Evolutionary conservation across 2,797 vertebrate genomes (phyloP).

Genomic region (Helostoma temminkii): DNA sequence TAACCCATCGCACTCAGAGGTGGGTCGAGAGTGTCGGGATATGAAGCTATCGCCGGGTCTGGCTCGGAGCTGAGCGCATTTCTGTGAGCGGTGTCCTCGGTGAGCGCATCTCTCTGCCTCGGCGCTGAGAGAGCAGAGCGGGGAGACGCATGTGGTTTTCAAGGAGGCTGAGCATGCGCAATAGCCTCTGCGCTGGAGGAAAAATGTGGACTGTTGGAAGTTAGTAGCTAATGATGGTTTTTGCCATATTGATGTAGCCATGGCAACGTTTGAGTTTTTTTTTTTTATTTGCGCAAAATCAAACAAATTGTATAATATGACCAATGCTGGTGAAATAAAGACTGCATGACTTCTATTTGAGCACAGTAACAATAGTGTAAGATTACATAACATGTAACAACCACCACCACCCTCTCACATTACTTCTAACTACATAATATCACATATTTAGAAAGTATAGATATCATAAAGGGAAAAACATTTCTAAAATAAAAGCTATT

Average conservation of each 20-base stretch:
- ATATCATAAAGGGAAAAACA: not conserved
- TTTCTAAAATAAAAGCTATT: not conserved
- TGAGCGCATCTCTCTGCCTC: slow-evolving; percentile 66
- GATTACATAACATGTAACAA: too few species aligned
- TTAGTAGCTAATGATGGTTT: slow-evolving; percentile 1
- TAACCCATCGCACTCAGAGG: slow-evolving; percentile 61
- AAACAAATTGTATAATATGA: not conserved
- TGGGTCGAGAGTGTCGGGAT: slow-evolving; percentile 12
- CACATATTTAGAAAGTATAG: not conserved
- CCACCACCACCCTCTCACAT: not conserved
- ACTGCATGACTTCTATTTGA: not conserved
- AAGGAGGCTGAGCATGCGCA: slow-evolving; percentile 72
- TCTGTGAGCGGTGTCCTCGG: slow-evolving; percentile 36
- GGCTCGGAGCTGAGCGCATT: slow-evolving; percentile 54
- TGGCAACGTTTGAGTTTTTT: not conserved
- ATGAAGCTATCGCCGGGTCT: slow-evolving; percentile 35
- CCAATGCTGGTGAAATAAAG: not conserved
- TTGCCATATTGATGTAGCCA: not conserved
- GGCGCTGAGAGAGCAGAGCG: slow-evolving; percentile 51
- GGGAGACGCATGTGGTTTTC: slow-evolving; percentile 70
- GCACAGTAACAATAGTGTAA: not conserved
- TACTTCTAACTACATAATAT: not conserved
- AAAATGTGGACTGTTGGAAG: slow-evolving; percentile 9
- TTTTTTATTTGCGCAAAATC: not conserved
- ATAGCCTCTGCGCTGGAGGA: slow-evolving; percentile 12